These are phyloP conservation scores for Lasioglossum albipes DNA, from an alignment of 1,140 invertebrate genomes.

Conservation along the genomic window DNA sequence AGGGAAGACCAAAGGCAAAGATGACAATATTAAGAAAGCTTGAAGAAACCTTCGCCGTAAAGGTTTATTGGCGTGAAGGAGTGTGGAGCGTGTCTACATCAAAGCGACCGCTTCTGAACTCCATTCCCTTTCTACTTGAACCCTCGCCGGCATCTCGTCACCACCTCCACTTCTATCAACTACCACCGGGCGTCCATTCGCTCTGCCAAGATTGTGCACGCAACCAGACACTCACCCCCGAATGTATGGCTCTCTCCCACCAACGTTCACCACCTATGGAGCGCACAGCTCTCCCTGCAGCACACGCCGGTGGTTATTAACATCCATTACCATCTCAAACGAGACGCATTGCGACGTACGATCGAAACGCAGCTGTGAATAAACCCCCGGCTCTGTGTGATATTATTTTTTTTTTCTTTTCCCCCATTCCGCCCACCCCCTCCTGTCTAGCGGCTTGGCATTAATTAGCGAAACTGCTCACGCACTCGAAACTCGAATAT, in stretches of 20 bases:
- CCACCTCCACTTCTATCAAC: slow-evolving; percentile 50
- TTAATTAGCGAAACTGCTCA: not conserved
- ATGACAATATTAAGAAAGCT: slow-evolving; percentile 76
- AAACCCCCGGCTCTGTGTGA: not conserved
- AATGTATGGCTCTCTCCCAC: slow-evolving; percentile 11
- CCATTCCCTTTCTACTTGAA: slow-evolving; percentile 50
- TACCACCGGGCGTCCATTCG: slow-evolving; percentile 44
- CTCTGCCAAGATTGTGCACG: slow-evolving; percentile 46
- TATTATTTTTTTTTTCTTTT: slow-evolving; percentile 19
- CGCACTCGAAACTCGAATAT: not conserved
- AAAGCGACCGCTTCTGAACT: slow-evolving; percentile 70
- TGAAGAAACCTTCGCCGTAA: slow-evolving; percentile 77
- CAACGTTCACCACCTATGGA: slow-evolving; percentile 28
- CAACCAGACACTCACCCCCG: slow-evolving; percentile 34
- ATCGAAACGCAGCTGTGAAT: slow-evolving; percentile 3
- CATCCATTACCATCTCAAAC: slow-evolving; percentile 52
- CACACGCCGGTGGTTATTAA: slow-evolving; percentile 35
- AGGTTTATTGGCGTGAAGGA: slow-evolving; percentile 79
- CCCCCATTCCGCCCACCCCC: not conserved
- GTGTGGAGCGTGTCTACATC: slow-evolving; percentile 77
- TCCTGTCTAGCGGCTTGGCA: not conserved
- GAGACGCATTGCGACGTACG: slow-evolving; percentile 43
- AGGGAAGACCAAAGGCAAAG: slow-evolving; percentile 65
- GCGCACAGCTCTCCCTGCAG: not conserved
- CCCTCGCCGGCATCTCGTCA: slow-evolving; percentile 45